Base-by-base conservation (phyloP, 2,113 vertebrate genomes). In the Paraplagusia blochii region DNA sequence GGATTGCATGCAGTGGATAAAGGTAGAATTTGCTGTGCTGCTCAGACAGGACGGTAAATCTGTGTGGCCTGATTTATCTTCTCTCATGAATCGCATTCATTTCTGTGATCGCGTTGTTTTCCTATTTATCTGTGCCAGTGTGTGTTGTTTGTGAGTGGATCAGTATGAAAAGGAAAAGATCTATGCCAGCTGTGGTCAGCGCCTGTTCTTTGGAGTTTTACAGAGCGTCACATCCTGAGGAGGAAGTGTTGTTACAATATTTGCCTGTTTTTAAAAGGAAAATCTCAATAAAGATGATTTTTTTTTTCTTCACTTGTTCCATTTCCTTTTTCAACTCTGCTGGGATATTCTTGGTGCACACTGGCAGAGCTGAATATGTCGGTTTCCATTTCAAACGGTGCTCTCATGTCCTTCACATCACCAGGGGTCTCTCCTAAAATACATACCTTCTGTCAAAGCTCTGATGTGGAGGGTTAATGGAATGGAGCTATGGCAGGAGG, bases 361-460 rank as follows among this genome's bases (percentile, higher is more conserved):
- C 76, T 73, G 66, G 81, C 74, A 80, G 79, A 56, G 79, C 73
- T 74, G 76, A 81, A 79, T 76, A 80, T 66, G 50, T 66, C 44
- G 87, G 87, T 90, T 91, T 91, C 89, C 88, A 89, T 90, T 90
- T 88, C 77, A 89, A 88, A 89, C 83, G 80, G 63, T 64, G 69
- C 78, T 76, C 82, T 65, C 82, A 42, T 83, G 80, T 90, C 86
- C 84, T 77, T 88, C 85, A 85, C 76, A 84, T 77, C 87, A 80
- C 81, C 70, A 72, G 83, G 84, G 86, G 83, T 87, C 79, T 86
- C 73, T 83, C 82, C 85, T 78, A 84, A 88, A 89, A 88, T 91
- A 88, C 79, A 87, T 87, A 85, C 77, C 85, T 86, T 70, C 76
- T 85, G 87, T 84, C 76, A 76, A 66, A 73, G 66, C 59, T 53